Conservation (phyloP, 2,113 vertebrate species). For the Sorex fumeus region DNA sequence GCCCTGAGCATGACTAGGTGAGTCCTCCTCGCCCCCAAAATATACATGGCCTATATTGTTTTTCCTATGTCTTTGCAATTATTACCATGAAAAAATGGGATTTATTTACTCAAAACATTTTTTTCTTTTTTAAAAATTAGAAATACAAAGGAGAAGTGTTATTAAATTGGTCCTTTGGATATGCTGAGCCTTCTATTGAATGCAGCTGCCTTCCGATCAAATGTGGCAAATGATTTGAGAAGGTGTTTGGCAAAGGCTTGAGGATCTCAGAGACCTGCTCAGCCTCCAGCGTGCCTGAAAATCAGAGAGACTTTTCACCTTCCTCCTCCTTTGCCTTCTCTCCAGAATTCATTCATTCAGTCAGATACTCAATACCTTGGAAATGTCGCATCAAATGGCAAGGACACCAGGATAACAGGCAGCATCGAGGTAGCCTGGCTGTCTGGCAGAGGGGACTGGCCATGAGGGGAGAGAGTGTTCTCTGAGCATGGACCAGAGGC, state of each 20-base stretch:
- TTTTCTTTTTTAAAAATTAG: background rate
- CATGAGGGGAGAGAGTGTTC: background rate
- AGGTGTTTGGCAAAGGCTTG: background rate
- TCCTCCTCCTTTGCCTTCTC: background rate
- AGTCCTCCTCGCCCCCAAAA: too few species aligned
- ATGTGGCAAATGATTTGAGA: slow-evolving; percentile 23
- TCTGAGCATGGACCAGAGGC: too few species aligned
- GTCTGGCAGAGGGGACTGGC: too few species aligned
- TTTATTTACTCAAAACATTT: slow-evolving; percentile 17
- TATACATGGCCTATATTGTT: background rate
- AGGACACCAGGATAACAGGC: background rate
- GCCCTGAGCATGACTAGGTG: too few species aligned
- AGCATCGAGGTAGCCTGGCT: too few species aligned
- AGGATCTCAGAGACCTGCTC: background rate
- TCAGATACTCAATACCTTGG: background rate
- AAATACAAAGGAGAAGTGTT: background rate
- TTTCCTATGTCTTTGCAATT: background rate
- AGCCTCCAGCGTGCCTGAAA: background rate
- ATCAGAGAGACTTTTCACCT: background rate
- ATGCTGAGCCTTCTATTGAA: slow-evolving; percentile 58
- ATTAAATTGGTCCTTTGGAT: slow-evolving; percentile 72
- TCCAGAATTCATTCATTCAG: background rate
- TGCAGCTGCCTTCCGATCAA: slow-evolving; percentile 56
- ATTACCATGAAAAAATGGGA: background rate
- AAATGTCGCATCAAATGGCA: background rate